Evolutionary conservation across 2,113 vertebrate species (phyloP).

Genomic region (Tachycineta bicolor): DNA sequence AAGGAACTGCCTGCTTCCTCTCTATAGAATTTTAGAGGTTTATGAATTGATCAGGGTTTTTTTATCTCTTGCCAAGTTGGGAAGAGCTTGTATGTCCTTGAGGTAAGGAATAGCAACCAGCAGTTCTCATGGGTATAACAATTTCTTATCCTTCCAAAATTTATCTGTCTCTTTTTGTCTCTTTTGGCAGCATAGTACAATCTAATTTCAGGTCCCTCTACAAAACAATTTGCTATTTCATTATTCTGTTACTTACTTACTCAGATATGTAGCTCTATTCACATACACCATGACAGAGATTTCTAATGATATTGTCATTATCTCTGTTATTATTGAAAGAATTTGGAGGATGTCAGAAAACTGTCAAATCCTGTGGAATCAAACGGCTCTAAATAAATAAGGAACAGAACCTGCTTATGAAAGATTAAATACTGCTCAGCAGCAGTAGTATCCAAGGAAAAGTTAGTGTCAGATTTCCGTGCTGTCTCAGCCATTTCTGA

Average conservation of each 20-base stretch:
- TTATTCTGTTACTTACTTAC: constrained; percentile 59
- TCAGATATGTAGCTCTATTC: constrained; percentile 30
- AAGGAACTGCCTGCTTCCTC: not conserved
- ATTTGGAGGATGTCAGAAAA: constrained; percentile 50
- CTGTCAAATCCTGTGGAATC: constrained; percentile 57
- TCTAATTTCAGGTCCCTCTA: constrained; percentile 43
- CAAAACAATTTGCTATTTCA: constrained; percentile 32
- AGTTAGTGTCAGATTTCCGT: constrained; percentile 11
- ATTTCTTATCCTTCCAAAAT: constrained; percentile 18
- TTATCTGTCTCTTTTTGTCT: constrained; percentile 15
- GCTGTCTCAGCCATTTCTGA: constrained; percentile 19
- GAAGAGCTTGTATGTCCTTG: not conserved
- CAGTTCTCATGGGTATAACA: not conserved
- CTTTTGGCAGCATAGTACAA: not conserved
- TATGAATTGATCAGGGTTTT: not conserved
- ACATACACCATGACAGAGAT: constrained; percentile 1
- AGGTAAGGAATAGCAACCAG: not conserved
- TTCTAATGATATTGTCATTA: constrained; percentile 64
- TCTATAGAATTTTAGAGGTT: not conserved
- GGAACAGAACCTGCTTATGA: constrained; percentile 49
- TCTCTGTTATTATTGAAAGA: constrained; percentile 59
- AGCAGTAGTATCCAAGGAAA: constrained; percentile 18
- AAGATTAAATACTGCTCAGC: constrained; percentile 63
- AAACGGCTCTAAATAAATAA: constrained; percentile 53
- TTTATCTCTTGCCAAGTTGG: not conserved